Conservation (phyloP, 2,888 invertebrate genomes). For the Drosophila mayaguana region DNA sequence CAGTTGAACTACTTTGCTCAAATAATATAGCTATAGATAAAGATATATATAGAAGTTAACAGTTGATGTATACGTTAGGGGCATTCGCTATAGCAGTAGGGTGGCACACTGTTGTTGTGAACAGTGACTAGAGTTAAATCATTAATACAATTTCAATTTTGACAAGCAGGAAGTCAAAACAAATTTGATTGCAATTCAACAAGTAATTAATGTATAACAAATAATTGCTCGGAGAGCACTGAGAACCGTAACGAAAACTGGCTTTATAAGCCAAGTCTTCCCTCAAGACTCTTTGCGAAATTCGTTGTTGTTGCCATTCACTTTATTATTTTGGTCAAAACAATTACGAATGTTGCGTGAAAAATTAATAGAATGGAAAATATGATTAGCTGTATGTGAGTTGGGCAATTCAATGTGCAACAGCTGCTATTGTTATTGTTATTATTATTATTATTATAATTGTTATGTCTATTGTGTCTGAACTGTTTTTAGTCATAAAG, state of each 20-base stretch:
- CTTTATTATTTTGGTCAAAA: slow-evolving; percentile 49
- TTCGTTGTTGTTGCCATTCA: slow-evolving; percentile 53
- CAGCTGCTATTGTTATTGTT: slow-evolving; percentile 1
- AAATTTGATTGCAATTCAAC: not conserved
- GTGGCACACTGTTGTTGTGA: not conserved
- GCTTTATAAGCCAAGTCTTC: slow-evolving; percentile 25
- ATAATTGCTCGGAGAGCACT: not conserved
- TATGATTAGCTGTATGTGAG: slow-evolving; percentile 14
- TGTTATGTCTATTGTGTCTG: slow-evolving; percentile 9
- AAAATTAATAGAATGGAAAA: slow-evolving; percentile 77
- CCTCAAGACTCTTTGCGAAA: slow-evolving; percentile 33
- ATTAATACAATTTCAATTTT: slow-evolving; percentile 6
- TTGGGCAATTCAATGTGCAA: slow-evolving; percentile 48
- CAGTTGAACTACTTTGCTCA: too few relatives aligned
- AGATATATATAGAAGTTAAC: not conserved
- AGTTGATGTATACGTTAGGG: not conserved
- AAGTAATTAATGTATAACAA: slow-evolving; percentile 4
- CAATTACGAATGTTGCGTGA: slow-evolving; percentile 66
- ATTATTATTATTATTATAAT: slow-evolving; percentile 9
- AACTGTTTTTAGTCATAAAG: slow-evolving; percentile 27
- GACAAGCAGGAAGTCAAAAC: slow-evolving; percentile 16
- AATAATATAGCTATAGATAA: too few relatives aligned
- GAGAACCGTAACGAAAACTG: slow-evolving; percentile 23
- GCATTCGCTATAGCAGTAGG: not conserved
- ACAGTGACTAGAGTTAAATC: not conserved